These are phyloP conservation scores for Xyliphius kryptos DNA, from an alignment of 2,113 vertebrate species.

Conservation along the genomic window DNA sequence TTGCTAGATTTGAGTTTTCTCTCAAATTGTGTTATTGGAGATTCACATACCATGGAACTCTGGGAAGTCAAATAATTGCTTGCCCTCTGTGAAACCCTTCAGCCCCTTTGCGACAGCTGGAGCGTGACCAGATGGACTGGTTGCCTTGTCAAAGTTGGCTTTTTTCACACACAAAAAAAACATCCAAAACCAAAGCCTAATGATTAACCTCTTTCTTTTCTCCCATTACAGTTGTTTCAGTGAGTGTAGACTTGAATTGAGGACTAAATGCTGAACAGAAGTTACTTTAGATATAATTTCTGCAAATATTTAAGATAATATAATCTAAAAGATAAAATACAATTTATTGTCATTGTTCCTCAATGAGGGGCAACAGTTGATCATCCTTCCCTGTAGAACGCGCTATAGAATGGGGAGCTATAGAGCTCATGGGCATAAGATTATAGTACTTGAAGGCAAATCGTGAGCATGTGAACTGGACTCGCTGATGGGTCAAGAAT, in stretches of 20 bases:
- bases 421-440: too few species aligned
- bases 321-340: too few species aligned
- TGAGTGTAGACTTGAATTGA: neutral
- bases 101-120: slow-evolving; percentile 52
- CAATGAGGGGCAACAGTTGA: too few species aligned
- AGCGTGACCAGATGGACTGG: slow-evolving; percentile 53
- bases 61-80: slow-evolving; percentile 43
- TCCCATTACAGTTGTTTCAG: neutral
- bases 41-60: slow-evolving; percentile 20
- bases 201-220: slow-evolving; percentile 8
- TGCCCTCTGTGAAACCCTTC: slow-evolving; percentile 38
- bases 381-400: too few species aligned
- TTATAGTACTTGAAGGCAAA: too few species aligned
- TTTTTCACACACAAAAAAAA: too few species aligned
- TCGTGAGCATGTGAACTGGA: too few species aligned
- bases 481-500: too few species aligned
- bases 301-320: neutral
- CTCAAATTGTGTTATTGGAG: neutral
- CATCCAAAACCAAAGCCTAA: too few species aligned
- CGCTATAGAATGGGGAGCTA: too few species aligned
- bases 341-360: too few species aligned
- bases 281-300: neutral
- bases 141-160: slow-evolving; percentile 53
- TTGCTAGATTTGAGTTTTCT: too few species aligned
- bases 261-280: slow-evolving; percentile 9